A percentile compares a stretch with the other conserved stretches of the same genome.
Conservation (phyloP, 2,888 invertebrate species). For the Dasysyrphus tricinctus region DNA sequence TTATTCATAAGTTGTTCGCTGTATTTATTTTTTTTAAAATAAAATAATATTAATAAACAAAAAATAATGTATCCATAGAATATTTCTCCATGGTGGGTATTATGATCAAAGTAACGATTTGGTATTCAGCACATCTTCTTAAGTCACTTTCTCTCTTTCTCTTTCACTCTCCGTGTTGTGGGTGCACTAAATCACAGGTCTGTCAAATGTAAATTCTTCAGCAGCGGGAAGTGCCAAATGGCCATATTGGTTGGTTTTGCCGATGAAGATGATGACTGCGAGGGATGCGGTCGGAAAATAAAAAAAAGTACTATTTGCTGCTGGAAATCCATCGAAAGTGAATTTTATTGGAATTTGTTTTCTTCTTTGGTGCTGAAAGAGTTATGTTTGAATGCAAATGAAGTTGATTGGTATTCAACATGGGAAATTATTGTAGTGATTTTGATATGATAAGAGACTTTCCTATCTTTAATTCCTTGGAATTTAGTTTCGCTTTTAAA, state of each 20-base stretch:
- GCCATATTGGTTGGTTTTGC: constrained; percentile 7
- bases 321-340: constrained; percentile 54
- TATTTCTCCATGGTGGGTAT: constrained; percentile 12
- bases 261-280: background rate
- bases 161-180: constrained; percentile 32
- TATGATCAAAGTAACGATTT: constrained; percentile 17
- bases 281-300: background rate
- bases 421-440: constrained; percentile 12
- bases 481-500: constrained; percentile 54
- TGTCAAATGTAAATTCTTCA: constrained; percentile 48
- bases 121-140: constrained; percentile 48
- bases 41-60: constrained; percentile 36
- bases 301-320: background rate
- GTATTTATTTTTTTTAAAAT: constrained; percentile 63
- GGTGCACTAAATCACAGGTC: constrained; percentile 54
- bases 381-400: constrained; percentile 43
- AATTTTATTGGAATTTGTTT: constrained; percentile 16
- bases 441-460: constrained; percentile 40
- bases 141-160: constrained; percentile 62
- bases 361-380: constrained; percentile 20
- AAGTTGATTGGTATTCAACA: constrained; percentile 54
- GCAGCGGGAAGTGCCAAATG: constrained; percentile 52
- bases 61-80: constrained; percentile 20
- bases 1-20: constrained; percentile 62
- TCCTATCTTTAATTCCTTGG: constrained; percentile 38